phyloP scores from a whole-genome alignment of 2,797 vertebrate species.

The Pipistrellus pipistrellus region DNA sequence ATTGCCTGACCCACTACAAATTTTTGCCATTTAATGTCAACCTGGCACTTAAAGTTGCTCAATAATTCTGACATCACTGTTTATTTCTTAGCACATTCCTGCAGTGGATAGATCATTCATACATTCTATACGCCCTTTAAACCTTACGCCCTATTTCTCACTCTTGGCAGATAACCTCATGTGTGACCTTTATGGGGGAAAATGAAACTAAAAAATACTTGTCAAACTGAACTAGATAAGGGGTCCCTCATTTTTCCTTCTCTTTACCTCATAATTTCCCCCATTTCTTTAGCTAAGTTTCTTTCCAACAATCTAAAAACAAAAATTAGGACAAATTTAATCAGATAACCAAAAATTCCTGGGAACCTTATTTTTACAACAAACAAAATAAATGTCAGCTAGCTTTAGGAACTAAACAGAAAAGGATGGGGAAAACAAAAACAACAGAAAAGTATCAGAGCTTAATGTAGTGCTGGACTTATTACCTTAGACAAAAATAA shows the following conservation, averaged over 20 bases:
- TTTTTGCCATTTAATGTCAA: conserved; percentile 32
- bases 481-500: background rate
- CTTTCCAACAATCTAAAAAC: conserved; percentile 18
- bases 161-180: background rate
- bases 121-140: background rate
- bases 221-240: background rate
- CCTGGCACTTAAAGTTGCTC: conserved; percentile 1
- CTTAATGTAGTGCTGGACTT: background rate
- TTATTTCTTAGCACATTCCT: background rate
- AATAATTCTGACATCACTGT: background rate
- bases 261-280: conserved; percentile 6
- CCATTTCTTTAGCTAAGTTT: background rate
- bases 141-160: background rate
- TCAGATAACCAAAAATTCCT: conserved; percentile 45
- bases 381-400: conserved; percentile 38
- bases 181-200: background rate
- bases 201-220: conserved; percentile 5
- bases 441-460: conserved; percentile 14
- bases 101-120: background rate
- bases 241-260: background rate
- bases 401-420: conserved; percentile 1
- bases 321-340: background rate
- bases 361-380: background rate
- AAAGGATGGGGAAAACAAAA: background rate
- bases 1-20: background rate